Percentiles rank a stretch among this genome's conserved stretches.
These are phyloP conservation scores for Speoplatyrhinus poulsoni DNA, from an alignment of 2,113 vertebrate species.

Conservation along the genomic window DNA sequence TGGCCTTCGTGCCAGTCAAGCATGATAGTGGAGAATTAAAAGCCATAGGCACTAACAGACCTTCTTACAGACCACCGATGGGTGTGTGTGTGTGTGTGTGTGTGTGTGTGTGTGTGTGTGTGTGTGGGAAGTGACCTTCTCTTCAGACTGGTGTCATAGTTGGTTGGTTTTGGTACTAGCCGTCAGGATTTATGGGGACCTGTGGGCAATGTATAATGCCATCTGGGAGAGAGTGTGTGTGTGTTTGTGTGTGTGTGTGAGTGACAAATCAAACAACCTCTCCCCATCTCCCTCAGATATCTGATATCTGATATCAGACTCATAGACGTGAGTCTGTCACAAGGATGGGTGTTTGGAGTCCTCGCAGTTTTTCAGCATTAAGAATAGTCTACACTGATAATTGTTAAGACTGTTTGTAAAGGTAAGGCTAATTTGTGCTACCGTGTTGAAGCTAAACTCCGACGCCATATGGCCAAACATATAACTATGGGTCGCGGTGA, in stretches of 20 bases:
- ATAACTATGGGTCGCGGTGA: too few species aligned
- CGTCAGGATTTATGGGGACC: constrained; percentile 48
- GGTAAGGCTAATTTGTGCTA: too few species aligned
- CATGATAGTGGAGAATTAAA: constrained; percentile 68
- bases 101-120: constrained; percentile 20
- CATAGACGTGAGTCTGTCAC: too few species aligned
- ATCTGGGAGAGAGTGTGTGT: constrained; percentile 32
- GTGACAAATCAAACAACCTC: background rate
- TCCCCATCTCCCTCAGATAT: constrained; percentile 2
- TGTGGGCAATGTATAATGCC: constrained; percentile 28
- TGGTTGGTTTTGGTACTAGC: constrained; percentile 47
- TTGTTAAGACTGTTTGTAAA: too few species aligned
- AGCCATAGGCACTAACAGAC: constrained; percentile 53
- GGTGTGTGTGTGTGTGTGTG: background rate
- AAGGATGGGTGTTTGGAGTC: too few species aligned
- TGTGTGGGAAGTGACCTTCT: constrained; percentile 57
- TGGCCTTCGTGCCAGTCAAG: constrained; percentile 57
- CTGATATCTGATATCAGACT: background rate
- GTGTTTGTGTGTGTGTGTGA: constrained; percentile 9
- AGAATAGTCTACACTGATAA: too few species aligned
- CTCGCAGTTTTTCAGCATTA: too few species aligned
- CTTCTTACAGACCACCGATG: constrained; percentile 56
- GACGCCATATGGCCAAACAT: too few species aligned
- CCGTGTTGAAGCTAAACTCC: too few species aligned
- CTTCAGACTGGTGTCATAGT: constrained; percentile 57